Percentiles rank a stretch among this genome's conserved stretches.
These are phyloP conservation scores for Dallia pectoralis DNA, from an alignment of 2,797 vertebrate genomes.

Conservation along the genomic window DNA sequence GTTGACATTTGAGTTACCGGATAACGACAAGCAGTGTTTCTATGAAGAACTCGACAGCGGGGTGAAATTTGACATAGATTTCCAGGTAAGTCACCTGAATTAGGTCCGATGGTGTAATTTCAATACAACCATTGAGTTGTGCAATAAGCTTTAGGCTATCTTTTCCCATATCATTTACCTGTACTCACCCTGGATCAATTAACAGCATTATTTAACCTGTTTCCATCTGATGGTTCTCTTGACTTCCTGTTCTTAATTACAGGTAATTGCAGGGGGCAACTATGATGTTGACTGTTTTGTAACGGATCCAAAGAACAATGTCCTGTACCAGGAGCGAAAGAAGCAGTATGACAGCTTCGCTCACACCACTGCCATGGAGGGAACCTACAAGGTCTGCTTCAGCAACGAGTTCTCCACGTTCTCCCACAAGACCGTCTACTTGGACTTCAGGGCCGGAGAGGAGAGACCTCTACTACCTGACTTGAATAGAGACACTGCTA, in stretches of 20 bases:
- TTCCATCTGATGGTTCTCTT: background rate
- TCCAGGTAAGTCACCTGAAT: constrained; percentile 63
- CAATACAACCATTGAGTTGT: background rate
- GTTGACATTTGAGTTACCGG: constrained; percentile 75
- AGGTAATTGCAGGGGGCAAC: constrained; percentile 91
- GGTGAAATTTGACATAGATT: constrained; percentile 74
- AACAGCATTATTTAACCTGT: background rate
- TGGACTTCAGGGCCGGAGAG: constrained; percentile 83
- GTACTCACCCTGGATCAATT: too few species aligned
- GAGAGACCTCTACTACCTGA: constrained; percentile 77
- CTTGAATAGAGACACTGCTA: constrained; percentile 72
- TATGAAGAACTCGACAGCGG: constrained; percentile 72
- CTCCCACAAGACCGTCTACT: constrained; percentile 85
- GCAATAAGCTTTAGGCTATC: background rate
- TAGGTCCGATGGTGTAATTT: background rate
- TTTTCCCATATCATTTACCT: background rate
- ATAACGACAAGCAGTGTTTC: constrained; percentile 78
- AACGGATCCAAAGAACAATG: constrained; percentile 75
- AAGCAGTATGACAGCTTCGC: constrained; percentile 88
- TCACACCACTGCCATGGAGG: constrained; percentile 70
- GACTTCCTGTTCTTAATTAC: constrained; percentile 6
- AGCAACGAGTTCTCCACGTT: constrained; percentile 93
- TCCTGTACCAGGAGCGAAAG: constrained; percentile 82
- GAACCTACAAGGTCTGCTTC: constrained; percentile 87
- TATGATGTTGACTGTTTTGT: constrained; percentile 90